Conservation (phyloP, 2,797 vertebrate species). For the Aplochiton taeniatus region DNA sequence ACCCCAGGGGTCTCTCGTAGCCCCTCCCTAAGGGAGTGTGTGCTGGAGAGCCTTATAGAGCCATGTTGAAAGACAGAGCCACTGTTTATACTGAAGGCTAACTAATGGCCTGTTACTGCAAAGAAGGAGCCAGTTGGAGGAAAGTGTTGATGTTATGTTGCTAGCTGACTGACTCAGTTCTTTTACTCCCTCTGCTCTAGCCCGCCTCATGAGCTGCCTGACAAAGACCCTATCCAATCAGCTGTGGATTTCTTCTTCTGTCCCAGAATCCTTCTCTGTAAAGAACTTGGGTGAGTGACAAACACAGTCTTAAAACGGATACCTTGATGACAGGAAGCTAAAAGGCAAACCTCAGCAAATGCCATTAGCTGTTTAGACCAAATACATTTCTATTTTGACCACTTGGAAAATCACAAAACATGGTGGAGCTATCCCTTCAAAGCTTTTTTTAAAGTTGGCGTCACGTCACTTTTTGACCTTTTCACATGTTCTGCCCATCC, state of each 20-base stretch:
- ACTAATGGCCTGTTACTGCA: neutral
- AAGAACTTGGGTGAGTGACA: constrained; percentile 77
- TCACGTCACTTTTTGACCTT: too few relatives aligned
- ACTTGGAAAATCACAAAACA: too few relatives aligned
- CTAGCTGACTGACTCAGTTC: neutral
- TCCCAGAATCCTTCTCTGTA: constrained; percentile 81
- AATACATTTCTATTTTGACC: too few relatives aligned
- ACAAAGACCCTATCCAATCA: constrained; percentile 84
- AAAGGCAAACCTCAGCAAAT: too few relatives aligned
- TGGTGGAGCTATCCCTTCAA: too few relatives aligned
- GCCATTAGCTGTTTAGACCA: too few relatives aligned
- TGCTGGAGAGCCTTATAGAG: constrained; percentile 16
- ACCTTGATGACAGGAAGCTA: too few relatives aligned
- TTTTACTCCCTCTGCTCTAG: constrained; percentile 51
- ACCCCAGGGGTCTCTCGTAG: too few relatives aligned
- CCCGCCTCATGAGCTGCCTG: constrained; percentile 84
- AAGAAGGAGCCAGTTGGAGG: neutral
- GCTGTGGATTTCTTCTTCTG: constrained; percentile 87
- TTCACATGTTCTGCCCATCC: too few relatives aligned
- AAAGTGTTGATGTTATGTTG: neutral
- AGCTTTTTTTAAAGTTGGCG: too few relatives aligned
- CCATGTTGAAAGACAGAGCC: neutral
- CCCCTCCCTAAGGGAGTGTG: neutral
- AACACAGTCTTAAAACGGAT: neutral
- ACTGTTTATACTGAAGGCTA: constrained; percentile 10